Evolutionary conservation across 2,797 vertebrate genomes (phyloP), one percentile per base, ranked within the genome.

Genomic region (Sebastes minor): DNA sequence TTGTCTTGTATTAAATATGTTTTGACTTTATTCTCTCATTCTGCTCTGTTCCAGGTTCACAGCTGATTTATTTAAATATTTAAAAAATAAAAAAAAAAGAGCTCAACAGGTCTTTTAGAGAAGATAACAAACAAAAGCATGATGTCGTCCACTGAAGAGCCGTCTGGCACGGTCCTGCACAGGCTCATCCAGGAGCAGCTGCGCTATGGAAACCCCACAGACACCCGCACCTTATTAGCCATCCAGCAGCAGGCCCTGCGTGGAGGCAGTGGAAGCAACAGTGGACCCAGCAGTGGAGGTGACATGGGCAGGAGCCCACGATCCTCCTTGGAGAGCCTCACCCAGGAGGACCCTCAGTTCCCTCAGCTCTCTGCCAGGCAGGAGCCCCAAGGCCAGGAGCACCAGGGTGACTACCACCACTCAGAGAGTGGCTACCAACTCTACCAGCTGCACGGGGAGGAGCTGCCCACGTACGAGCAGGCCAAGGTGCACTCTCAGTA

Each of bases 111-210:
- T 79, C 65, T 52, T 71, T 9, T 20, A 76, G 33, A 86, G 80
- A 79, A 67, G 83, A 88, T 25, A 87, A 35, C 23, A 72, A 59
- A 65, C 74, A 70, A 53, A 77, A 38, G 65, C 79, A 84, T 80
- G 59, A 99, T 99, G 98, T 96, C 97, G 90, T 99, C 98, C 6
- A 96, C 96, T 0, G 98, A 99, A 93, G 98, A 99, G 84, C 97
- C 97, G 20, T 99, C 97, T 3, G 97, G 98, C 84, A 99, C 98
- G 28, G 98, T 99, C 76, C 95, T 99, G 88, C 99, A 99, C 93
- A 95, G 99, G 56, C 97, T 99, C 76, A 99, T 99, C 93, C 99
- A 99, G 94, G 99, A 99, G 95, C 98, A 99, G 93, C 95, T 99
- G 71, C 97, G 98, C 71, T 99, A 99, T 18, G 99, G 98, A 59